Evolutionary conservation across 2,797 vertebrate species (phyloP).

Genomic region (Enteromius argenteus): DNA sequence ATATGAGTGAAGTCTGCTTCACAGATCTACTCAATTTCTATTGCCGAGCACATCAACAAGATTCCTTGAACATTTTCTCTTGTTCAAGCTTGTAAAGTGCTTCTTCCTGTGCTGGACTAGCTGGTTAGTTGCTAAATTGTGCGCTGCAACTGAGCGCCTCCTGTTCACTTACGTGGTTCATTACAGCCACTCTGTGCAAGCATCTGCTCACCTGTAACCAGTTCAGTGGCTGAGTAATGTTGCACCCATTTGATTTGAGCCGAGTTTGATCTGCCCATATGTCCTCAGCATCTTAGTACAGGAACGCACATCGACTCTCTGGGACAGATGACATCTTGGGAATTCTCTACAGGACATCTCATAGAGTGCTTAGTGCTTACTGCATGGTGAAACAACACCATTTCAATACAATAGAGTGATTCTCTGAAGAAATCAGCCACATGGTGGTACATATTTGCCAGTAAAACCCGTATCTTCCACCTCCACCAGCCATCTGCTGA

Average conservation of each 20-base stretch:
- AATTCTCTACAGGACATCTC: conserved; percentile 31
- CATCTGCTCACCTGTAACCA: conserved; percentile 43
- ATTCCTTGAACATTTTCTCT: conserved; percentile 14
- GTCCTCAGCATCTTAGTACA: neutral
- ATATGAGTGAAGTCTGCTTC: conserved; percentile 56
- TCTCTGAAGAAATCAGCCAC: conserved; percentile 16
- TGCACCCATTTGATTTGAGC: conserved; percentile 7
- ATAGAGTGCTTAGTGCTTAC: conserved; percentile 3
- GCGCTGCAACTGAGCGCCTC: conserved; percentile 1
- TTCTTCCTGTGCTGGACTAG: conserved; percentile 1
- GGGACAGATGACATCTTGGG: conserved; percentile 34
- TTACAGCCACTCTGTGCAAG: conserved; percentile 9
- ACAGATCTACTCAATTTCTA: neutral
- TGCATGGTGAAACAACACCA: conserved; percentile 18
- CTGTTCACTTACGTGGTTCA: conserved; percentile 34
- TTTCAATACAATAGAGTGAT: conserved; percentile 35
- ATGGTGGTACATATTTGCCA: conserved; percentile 26
- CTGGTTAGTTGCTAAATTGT: conserved; percentile 43
- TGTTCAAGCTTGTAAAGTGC: neutral
- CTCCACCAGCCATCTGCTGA: conserved; percentile 45
- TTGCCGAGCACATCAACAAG: neutral
- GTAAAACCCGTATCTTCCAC: conserved; percentile 19
- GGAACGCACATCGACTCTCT: conserved; percentile 6
- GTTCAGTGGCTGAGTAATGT: conserved; percentile 24
- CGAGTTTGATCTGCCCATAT: conserved; percentile 31